phyloP scores from a whole-genome alignment of 2,113 vertebrate genomes.

The Ammodytes dubius region DNA sequence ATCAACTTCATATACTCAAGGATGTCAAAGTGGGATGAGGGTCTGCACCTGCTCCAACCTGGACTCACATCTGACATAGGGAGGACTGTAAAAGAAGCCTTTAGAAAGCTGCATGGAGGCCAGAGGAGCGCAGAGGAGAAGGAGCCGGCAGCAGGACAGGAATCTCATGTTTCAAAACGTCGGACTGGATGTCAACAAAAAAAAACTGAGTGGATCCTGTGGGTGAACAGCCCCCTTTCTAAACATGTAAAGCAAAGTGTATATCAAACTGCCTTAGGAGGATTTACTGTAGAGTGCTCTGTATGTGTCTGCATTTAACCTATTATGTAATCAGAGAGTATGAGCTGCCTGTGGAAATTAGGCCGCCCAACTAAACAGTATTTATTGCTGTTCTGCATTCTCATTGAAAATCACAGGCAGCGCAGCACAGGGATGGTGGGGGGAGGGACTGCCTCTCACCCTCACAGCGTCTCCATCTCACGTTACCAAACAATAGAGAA shows the following conservation, averaged over 20 bases:
- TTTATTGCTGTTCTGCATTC: background rate
- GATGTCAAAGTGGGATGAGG: background rate
- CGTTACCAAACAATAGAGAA: conserved; percentile 50
- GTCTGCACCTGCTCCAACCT: background rate
- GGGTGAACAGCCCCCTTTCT: background rate
- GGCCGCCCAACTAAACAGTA: background rate
- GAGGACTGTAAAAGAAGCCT: too few species aligned
- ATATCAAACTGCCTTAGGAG: background rate
- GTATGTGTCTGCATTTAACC: conserved; percentile 44
- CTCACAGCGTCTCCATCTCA: conserved; percentile 43
- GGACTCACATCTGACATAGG: background rate
- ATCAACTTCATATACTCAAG: background rate
- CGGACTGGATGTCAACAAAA: background rate
- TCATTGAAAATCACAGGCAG: conserved; percentile 40
- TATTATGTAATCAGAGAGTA: background rate
- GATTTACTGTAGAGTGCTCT: conserved; percentile 1
- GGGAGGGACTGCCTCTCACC: conserved; percentile 52
- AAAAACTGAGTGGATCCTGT: background rate
- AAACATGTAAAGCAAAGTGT: background rate
- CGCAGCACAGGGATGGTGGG: conserved; percentile 22
- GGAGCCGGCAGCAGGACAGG: background rate
- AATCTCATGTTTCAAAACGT: background rate
- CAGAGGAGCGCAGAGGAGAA: background rate
- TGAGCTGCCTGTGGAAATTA: background rate
- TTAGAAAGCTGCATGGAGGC: background rate